Conservation (phyloP, 2,888 invertebrate genomes). For the Drosophila niveifrons region DNA sequence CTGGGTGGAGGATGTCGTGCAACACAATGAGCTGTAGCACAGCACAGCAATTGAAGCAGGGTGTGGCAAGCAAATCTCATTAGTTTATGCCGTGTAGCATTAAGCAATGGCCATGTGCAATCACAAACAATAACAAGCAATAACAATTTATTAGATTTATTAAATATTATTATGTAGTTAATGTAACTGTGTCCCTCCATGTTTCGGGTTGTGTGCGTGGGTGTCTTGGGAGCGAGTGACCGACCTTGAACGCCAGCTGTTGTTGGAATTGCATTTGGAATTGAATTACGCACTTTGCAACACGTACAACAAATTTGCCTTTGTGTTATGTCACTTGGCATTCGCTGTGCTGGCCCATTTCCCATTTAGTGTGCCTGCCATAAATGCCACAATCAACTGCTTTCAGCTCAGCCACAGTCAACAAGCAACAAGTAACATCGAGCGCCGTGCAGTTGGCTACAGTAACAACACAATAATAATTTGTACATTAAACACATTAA, state of each 20-base stretch:
- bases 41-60: conserved; percentile 3
- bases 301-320: conserved; percentile 49
- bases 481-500: conserved; percentile 78
- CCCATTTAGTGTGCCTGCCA: conserved; percentile 65
- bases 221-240: conserved; percentile 27
- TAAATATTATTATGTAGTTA: conserved; percentile 66
- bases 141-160: conserved; percentile 70
- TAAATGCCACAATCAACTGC: conserved; percentile 75
- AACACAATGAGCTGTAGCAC: conserved; percentile 68
- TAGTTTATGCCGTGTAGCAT: conserved; percentile 67
- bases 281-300: conserved; percentile 59
- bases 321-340: conserved; percentile 57
- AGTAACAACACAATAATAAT: conserved; percentile 60
- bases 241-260: conserved; percentile 66
- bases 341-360: conserved; percentile 60
- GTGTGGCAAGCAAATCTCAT: conserved; percentile 68
- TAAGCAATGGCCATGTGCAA: conserved; percentile 75
- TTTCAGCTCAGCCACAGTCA: conserved; percentile 41
- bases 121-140: conserved; percentile 41
- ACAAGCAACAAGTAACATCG: conserved; percentile 12
- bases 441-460: too few species aligned
- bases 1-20: conserved; percentile 89
- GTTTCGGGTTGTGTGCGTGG: conserved; percentile 4
- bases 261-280: conserved; percentile 40
- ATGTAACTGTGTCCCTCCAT: conserved; percentile 26